Percentiles rank a stretch among this genome's conserved stretches.
phyloP scores from a whole-genome alignment of 1,140 invertebrate species.

The Aphaenogaster ashmeadi region DNA sequence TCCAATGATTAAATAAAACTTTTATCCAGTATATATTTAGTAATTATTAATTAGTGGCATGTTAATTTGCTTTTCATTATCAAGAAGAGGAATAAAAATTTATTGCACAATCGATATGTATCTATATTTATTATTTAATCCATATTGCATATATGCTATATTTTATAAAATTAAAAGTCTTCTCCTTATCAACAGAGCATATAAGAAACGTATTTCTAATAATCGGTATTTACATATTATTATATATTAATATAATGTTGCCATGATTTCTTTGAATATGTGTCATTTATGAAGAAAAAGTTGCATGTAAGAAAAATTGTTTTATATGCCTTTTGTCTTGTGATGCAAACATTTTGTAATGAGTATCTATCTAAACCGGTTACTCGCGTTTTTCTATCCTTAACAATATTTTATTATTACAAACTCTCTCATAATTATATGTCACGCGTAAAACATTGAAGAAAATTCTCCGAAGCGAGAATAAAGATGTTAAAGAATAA shows the following conservation, averaged over 20 bases:
- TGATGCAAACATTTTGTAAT: background rate
- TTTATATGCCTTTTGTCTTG: background rate
- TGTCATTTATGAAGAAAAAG: background rate
- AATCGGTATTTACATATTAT: background rate
- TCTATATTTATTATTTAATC: background rate
- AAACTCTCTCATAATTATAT: background rate
- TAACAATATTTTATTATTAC: background rate
- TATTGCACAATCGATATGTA: background rate
- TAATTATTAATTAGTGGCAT: constrained; percentile 5
- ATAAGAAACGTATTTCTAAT: background rate
- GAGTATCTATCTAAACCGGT: background rate
- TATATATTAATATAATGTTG: constrained; percentile 1
- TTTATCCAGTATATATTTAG: background rate
- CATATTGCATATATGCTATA: background rate
- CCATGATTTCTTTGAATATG: background rate
- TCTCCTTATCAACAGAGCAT: background rate
- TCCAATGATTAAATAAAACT: constrained; percentile 6
- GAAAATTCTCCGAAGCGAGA: background rate
- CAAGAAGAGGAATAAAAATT: background rate
- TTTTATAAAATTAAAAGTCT: background rate
- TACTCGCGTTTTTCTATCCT: background rate
- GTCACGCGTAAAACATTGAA: background rate
- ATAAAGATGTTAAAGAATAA: background rate
- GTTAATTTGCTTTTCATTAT: background rate
- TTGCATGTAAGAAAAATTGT: background rate